Conservation (phyloP, 2,888 invertebrate species). For the Acleris literana region DNA sequence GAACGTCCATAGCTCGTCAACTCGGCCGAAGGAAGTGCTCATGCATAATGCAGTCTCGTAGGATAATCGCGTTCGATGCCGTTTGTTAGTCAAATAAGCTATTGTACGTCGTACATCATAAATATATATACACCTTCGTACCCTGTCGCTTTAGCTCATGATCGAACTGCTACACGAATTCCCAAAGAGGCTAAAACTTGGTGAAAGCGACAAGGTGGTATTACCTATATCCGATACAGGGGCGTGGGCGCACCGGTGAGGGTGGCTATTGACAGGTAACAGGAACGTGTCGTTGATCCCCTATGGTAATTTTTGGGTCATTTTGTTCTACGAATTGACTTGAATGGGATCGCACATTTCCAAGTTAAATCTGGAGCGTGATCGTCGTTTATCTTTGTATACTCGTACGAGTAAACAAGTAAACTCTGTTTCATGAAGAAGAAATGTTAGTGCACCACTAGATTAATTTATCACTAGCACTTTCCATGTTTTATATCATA, state of each 20-base stretch:
- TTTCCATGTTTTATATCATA: too few relatives aligned
- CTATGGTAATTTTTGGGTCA: conserved; percentile 14
- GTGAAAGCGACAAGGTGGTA: too few relatives aligned
- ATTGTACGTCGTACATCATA: conserved; percentile 57
- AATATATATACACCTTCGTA: too few relatives aligned
- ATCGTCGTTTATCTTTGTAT: background rate
- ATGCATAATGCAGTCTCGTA: conserved; percentile 69
- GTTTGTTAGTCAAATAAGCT: conserved; percentile 81
- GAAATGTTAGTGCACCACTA: too few relatives aligned
- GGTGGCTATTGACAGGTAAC: conserved; percentile 22
- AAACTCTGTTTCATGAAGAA: background rate
- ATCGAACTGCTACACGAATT: too few relatives aligned
- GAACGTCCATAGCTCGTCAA: conserved; percentile 40
- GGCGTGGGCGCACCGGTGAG: conserved; percentile 35
- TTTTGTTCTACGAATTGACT: conserved; percentile 17
- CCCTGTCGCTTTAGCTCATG: too few relatives aligned
- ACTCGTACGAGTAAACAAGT: background rate
- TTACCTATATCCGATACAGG: conserved; percentile 58
- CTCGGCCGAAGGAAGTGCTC: conserved; percentile 64
- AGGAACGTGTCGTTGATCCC: background rate
- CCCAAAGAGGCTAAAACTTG: too few relatives aligned
- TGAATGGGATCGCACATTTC: conserved; percentile 1
- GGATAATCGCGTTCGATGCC: conserved; percentile 72
- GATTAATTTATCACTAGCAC: too few relatives aligned
- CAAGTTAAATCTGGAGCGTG: background rate